Percentiles rank a stretch among this genome's conserved stretches.
These are phyloP conservation scores for Sinodicranocentrus sp. DNA, from an alignment of 2,888 invertebrate genomes.

Conservation along the genomic window DNA sequence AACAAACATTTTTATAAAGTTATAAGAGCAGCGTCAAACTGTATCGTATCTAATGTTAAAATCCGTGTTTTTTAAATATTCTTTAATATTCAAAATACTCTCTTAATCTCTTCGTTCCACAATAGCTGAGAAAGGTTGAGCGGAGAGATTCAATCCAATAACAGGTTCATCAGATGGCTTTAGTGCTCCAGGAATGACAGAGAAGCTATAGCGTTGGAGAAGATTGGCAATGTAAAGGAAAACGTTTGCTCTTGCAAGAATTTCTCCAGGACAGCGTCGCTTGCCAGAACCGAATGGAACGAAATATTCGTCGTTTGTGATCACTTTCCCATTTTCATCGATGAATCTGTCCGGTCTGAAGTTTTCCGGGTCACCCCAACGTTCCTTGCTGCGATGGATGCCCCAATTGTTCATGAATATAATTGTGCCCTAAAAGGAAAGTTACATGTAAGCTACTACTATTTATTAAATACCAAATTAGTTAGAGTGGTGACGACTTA, in stretches of 20 bases:
- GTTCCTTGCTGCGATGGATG: slow-evolving; percentile 65
- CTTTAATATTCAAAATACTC: too few relatives aligned
- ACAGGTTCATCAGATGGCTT: slow-evolving; percentile 57
- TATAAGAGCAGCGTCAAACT: too few relatives aligned
- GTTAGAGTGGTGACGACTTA: background rate
- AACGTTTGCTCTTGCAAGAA: slow-evolving; percentile 61
- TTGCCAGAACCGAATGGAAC: slow-evolving; percentile 69
- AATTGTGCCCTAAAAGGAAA: slow-evolving; percentile 50
- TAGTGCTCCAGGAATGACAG: slow-evolving; percentile 44
- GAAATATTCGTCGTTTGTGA: slow-evolving; percentile 69
- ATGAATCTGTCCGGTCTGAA: slow-evolving; percentile 77
- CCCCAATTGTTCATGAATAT: slow-evolving; percentile 70
- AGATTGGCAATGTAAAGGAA: slow-evolving; percentile 67
- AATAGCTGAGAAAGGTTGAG: slow-evolving; percentile 56
- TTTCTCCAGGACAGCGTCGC: slow-evolving; percentile 69
- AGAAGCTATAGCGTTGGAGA: slow-evolving; percentile 54
- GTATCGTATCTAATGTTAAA: too few relatives aligned
- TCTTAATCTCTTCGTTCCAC: slow-evolving; percentile 34
- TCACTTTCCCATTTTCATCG: slow-evolving; percentile 72
- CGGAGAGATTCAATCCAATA: slow-evolving; percentile 66
- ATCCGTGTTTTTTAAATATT: too few relatives aligned
- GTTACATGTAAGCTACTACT: background rate
- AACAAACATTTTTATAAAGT: too few relatives aligned
- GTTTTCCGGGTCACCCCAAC: slow-evolving; percentile 76
- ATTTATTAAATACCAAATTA: background rate